Conservation (phyloP, 2,113 vertebrate species). For the Okapia johnstoni region DNA sequence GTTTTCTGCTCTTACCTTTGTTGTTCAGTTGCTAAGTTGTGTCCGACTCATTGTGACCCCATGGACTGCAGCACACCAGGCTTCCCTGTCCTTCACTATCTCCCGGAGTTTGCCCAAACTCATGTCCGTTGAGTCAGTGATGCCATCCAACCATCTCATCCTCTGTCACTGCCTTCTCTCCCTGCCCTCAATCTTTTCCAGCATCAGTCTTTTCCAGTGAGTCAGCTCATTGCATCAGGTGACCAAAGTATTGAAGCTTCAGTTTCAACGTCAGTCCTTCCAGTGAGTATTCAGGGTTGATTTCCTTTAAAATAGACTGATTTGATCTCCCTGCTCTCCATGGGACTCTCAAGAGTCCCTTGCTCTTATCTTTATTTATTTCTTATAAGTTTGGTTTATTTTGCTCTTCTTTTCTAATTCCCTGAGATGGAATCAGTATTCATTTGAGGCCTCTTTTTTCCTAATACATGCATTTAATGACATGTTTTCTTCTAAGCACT, state of each 20-base stretch:
- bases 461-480: background rate
- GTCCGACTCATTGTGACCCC: background rate
- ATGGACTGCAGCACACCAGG: background rate
- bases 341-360: background rate
- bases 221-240: background rate
- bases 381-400: background rate
- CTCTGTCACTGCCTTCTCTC: background rate
- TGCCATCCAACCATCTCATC: background rate
- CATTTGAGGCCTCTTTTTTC: background rate
- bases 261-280: background rate
- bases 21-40: background rate
- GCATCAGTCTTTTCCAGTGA: background rate
- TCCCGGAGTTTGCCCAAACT: background rate
- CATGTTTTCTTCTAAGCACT: background rate
- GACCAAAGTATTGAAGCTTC: background rate
- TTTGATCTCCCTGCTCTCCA: background rate
- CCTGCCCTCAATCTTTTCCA: background rate
- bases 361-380: background rate
- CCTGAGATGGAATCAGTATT: background rate
- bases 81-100: background rate
- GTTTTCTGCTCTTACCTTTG: background rate
- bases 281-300: background rate
- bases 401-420: background rate
- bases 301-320: background rate
- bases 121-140: background rate